phyloP scores from a whole-genome alignment of 2,113 vertebrate genomes.

The Aegypius monachus region DNA sequence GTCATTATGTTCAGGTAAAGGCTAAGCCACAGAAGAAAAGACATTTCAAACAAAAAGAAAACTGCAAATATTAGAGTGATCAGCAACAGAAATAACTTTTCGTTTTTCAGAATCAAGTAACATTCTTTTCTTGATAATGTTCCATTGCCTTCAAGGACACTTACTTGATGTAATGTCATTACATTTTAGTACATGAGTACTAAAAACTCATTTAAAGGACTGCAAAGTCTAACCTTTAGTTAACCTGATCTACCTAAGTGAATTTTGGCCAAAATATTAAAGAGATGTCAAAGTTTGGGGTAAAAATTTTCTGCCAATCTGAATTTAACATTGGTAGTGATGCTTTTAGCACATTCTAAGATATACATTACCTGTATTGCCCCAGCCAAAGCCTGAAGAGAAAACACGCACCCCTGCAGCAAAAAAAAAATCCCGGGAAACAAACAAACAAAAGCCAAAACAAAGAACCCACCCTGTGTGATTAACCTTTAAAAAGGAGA shows the following conservation, averaged over 20 bases:
- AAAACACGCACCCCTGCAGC: neutral
- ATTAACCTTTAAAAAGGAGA: neutral
- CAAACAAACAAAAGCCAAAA: neutral
- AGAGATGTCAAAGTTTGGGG: neutral
- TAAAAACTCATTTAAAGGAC: neutral
- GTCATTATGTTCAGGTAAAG: neutral
- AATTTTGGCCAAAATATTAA: neutral
- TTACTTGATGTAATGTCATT: neutral
- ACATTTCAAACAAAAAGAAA: neutral
- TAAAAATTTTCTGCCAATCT: neutral
- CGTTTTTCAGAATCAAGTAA: neutral
- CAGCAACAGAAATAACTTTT: neutral
- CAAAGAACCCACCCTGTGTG: neutral
- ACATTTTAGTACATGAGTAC: neutral
- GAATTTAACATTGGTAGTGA: neutral
- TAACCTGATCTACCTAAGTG: neutral
- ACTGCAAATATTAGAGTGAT: neutral
- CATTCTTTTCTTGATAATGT: neutral
- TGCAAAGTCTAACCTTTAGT: neutral
- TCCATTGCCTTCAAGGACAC: neutral
- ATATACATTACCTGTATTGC: neutral
- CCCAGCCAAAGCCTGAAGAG: neutral
- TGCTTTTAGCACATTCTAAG: neutral
- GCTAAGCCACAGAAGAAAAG: neutral
- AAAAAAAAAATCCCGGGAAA: neutral